These are phyloP conservation scores for Nilaparvata lugens DNA, from an alignment of 1,140 invertebrate species.

Conservation along the genomic window DNA sequence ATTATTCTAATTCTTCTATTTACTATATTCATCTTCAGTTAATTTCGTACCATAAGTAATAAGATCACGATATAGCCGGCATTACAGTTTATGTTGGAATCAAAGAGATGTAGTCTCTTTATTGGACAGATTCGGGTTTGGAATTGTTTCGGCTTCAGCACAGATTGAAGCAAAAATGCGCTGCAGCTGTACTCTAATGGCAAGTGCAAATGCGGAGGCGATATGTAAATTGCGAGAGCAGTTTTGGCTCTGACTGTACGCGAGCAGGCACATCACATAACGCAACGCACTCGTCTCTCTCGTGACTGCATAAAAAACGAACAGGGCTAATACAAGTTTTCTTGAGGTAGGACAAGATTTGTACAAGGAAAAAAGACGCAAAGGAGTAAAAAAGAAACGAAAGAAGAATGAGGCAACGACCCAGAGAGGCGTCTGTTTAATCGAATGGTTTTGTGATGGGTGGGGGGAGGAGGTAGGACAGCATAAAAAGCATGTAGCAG, in stretches of 20 bases:
- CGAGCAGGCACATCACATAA: neutral
- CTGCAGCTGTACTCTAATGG: no score
- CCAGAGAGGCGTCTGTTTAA: constrained; percentile 15
- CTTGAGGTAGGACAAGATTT: constrained; percentile 20
- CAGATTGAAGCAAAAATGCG: no score
- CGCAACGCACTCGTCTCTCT: neutral
- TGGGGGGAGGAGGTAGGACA: constrained; percentile 8
- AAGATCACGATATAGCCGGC: no score
- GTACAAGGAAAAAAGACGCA: constrained; percentile 19
- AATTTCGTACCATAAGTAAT: no score
- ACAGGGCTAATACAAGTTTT: constrained; percentile 15
- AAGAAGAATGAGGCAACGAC: constrained; percentile 37
- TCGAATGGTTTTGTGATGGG: neutral
- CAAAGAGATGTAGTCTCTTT: no score
- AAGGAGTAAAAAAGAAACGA: constrained; percentile 25
- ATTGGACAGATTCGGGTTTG: no score
- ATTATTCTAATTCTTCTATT: no score
- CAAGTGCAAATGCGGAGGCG: no score
- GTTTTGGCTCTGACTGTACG: neutral
- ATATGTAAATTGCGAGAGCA: no score
- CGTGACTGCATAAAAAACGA: constrained; percentile 4
- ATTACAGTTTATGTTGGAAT: no score
- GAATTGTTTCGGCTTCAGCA: no score
- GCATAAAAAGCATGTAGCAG: constrained; percentile 19
- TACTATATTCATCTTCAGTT: no score